phyloP scores from a whole-genome alignment of 2,113 vertebrate genomes.

The Dicerorhinus sumatrensis region DNA sequence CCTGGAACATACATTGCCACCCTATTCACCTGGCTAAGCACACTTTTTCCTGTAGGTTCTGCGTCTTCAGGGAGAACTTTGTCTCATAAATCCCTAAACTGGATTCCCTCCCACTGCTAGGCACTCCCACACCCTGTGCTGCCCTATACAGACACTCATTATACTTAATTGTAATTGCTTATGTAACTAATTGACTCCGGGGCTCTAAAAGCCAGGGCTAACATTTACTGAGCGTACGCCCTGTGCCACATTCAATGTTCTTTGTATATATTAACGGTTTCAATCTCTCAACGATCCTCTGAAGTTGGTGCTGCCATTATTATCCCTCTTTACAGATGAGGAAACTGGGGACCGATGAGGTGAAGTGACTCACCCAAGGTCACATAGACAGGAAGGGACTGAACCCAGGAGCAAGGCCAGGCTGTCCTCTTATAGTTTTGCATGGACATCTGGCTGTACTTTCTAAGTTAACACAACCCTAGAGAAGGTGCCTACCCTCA shows the following conservation, averaged over 20 bases:
- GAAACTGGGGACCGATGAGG: neutral
- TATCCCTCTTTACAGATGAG: neutral
- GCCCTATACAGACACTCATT: neutral
- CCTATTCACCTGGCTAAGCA: neutral
- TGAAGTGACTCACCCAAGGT: neutral
- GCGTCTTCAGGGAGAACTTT: neutral
- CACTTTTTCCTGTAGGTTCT: neutral
- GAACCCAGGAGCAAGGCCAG: neutral
- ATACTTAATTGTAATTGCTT: too few relatives aligned
- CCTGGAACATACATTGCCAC: rapidly evolving
- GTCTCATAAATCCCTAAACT: neutral
- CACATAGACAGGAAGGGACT: neutral
- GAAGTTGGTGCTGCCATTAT: neutral
- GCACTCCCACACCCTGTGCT: too few relatives aligned
- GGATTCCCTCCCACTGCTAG: neutral
- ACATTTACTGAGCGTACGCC: too few relatives aligned
- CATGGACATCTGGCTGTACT: rapidly evolving
- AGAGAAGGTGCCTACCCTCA: neutral
- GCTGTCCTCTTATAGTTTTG: rapidly evolving
- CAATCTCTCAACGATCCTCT: neutral
- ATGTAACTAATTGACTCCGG: too few relatives aligned
- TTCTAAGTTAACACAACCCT: neutral
- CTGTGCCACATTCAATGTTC: too few relatives aligned
- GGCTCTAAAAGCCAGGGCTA: neutral
- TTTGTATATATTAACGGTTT: neutral